Evolutionary conservation across 1,140 invertebrate species (phyloP), one percentile per base, ranked within the genome.

Genomic region (Ostrea denselamellosa): DNA sequence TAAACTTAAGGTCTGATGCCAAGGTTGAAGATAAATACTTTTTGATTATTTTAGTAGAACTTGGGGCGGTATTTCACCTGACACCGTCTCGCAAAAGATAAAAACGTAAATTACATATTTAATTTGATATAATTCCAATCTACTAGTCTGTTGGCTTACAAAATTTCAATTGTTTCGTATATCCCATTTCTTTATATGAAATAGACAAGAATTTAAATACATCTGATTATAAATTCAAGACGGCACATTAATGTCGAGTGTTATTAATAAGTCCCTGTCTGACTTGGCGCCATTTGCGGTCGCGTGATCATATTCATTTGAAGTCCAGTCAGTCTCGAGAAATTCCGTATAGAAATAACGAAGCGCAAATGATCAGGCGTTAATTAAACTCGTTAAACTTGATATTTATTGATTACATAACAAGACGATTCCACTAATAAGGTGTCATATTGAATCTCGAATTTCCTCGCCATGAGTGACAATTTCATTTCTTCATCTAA

Each of bases 211-310:
- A 62, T 62, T 62, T 17, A 62, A 62, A 62, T 62, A 17, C 56
- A 62, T 62, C 56, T 62, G 56, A 62, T 62, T 62, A 62, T 62
- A 62, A 62, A 62, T 62, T 62, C 56, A 62, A 62, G 56, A 17
- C 56, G 56, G 56, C 17, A 62, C 56, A 62, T 62, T 19, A 62
- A 62, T 62, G 56, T 62, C 56, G 17, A 17, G 56, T 8, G 56
- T 62, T 62, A 62, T 62, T 62, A 62, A 62, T 62, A 62, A 62
- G 56, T 19, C 56, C 17, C 0, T n/a, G 56, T 62, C 56, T 62
- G 56, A 62, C 56, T 19, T n/a, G 56, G 56, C 56, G 56, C 56
- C 56, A n/a, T 19, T 62, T 19, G 14, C 17, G 56, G 56, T 62
- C 56, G 56, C 56, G 56, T n/a, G 56, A 62, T 62, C 56, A 62